Conservation (phyloP, 2,113 vertebrate species). For the Cyanocitta stelleri region DNA sequence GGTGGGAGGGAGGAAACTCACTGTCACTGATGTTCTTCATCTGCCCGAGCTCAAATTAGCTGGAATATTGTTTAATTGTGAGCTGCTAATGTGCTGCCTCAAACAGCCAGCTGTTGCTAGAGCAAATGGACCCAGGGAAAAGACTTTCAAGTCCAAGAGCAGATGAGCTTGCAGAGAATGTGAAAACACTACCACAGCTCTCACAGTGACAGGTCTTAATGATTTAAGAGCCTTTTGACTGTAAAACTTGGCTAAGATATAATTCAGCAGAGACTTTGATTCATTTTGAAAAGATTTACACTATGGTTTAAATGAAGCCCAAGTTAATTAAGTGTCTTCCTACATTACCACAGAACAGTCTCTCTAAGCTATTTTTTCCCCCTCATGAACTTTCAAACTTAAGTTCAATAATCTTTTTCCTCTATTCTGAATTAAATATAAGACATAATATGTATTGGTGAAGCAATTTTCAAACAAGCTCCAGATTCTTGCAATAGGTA, state of each 20-base stretch:
- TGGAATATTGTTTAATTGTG: constrained; percentile 44
- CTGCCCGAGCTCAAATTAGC: constrained; percentile 6
- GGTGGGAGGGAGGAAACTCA: background rate
- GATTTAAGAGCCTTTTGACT: constrained; percentile 57
- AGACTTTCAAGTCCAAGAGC: constrained; percentile 6
- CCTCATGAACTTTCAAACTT: background rate
- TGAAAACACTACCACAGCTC: background rate
- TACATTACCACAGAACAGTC: constrained; percentile 19
- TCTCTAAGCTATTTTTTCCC: background rate
- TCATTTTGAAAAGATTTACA: constrained; percentile 64
- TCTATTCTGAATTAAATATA: background rate
- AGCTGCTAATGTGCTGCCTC: constrained; percentile 32
- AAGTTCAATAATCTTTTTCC: background rate
- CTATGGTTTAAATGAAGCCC: constrained; percentile 29
- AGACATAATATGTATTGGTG: background rate
- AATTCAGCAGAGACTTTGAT: constrained; percentile 45
- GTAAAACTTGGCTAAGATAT: constrained; percentile 22
- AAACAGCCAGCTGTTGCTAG: constrained; percentile 47
- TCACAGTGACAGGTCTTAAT: constrained; percentile 13
- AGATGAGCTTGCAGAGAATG: background rate
- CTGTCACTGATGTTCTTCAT: constrained; percentile 1
- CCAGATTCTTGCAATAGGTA: background rate
- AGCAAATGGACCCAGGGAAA: background rate
- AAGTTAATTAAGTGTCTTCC: constrained; percentile 62
- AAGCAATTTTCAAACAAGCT: background rate